phyloP scores from a whole-genome alignment of 2,797 vertebrate species.

The Psittacula echo region DNA sequence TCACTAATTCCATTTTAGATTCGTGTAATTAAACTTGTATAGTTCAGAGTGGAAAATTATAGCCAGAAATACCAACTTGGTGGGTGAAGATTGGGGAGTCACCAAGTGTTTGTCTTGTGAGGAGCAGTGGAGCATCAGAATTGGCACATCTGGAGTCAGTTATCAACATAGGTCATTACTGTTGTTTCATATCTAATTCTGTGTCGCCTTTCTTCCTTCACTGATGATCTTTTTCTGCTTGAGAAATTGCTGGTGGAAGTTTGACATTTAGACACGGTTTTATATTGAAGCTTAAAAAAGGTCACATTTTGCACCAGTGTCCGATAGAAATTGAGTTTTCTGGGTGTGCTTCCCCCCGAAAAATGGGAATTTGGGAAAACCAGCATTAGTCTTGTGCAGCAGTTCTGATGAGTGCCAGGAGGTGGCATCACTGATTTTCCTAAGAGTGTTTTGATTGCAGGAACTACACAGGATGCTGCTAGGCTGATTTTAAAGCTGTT shows the following conservation, averaged over 20 bases:
- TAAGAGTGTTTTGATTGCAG: neutral
- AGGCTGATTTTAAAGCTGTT: neutral
- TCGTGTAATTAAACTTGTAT: neutral
- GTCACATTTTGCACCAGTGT: neutral
- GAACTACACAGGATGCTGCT: neutral
- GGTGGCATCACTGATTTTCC: conserved; percentile 76
- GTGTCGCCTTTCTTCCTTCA: neutral
- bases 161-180: neutral
- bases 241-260: neutral
- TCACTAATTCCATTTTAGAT: neutral
- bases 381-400: neutral
- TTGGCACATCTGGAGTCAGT: neutral
- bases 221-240: neutral
- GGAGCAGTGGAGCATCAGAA: neutral
- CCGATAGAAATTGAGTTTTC: neutral
- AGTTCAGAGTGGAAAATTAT: neutral
- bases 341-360: neutral
- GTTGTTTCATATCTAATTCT: neutral
- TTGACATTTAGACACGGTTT: neutral
- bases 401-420: conserved; percentile 72
- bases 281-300: neutral
- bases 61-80: neutral
- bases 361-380: neutral
- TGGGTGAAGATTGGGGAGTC: neutral
- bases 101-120: neutral